phyloP scores from a whole-genome alignment of 2,888 invertebrate species.

The Acrocyrtus sp. region DNA sequence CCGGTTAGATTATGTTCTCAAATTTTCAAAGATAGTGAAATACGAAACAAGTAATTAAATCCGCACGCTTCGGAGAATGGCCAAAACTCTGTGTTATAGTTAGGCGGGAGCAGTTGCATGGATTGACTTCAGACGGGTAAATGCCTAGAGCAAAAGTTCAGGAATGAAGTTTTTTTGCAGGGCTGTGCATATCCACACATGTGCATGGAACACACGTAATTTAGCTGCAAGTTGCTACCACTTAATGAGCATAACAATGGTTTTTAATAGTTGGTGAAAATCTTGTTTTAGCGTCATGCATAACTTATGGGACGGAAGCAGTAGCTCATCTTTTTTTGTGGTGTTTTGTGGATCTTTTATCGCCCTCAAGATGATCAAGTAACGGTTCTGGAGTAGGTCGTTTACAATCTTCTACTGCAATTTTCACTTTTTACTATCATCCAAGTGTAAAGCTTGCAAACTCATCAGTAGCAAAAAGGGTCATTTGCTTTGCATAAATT shows the following conservation, averaged over 20 bases:
- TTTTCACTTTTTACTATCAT: conserved; percentile 15
- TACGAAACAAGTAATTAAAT: background rate
- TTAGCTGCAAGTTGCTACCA: background rate
- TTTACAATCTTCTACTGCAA: background rate
- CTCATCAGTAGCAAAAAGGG: conserved; percentile 34
- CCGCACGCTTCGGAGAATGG: background rate
- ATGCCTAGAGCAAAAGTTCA: background rate
- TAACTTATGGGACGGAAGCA: conserved; percentile 3
- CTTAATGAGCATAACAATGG: background rate
- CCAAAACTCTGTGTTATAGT: too few species aligned
- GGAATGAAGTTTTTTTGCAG: background rate
- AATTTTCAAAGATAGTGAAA: background rate
- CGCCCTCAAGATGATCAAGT: conserved; percentile 15
- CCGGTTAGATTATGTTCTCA: too few species aligned
- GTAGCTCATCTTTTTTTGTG: conserved; percentile 11
- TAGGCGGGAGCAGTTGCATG: too few species aligned
- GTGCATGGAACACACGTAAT: background rate
- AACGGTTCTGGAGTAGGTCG: conserved; percentile 8
- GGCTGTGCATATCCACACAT: too few species aligned
- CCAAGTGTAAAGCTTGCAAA: conserved; percentile 16
- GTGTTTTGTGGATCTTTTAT: conserved; percentile 12
- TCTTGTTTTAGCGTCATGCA: conserved; percentile 1
- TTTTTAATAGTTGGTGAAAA: background rate
- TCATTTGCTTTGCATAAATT: conserved; percentile 47
- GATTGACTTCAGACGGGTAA: too few species aligned